Evolutionary conservation across 2,888 invertebrate species (phyloP).

Genomic region (Drosophila pseudotakahashii): DNA sequence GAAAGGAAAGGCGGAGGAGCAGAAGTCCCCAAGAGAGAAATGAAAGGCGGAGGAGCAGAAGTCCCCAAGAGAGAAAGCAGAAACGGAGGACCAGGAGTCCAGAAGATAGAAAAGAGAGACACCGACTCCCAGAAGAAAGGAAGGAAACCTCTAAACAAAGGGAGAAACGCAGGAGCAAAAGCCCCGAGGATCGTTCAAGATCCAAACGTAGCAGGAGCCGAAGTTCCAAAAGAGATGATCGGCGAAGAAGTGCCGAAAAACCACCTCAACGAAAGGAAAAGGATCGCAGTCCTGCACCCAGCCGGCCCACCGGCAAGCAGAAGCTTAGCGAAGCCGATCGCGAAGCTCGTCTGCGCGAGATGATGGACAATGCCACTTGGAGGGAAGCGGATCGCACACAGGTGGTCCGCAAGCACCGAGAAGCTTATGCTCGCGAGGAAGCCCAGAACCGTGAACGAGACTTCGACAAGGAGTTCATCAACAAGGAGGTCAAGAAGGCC

Average conservation of each 20-base stretch:
- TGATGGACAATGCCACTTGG: slow-evolving; percentile 92
- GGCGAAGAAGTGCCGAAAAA: background rate
- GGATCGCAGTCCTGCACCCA: slow-evolving; percentile 10
- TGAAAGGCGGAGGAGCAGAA: slow-evolving; percentile 9
- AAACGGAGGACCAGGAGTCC: slow-evolving; percentile 2
- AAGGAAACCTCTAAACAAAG: background rate
- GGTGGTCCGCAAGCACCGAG: slow-evolving; percentile 87
- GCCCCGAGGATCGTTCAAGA: slow-evolving; percentile 5
- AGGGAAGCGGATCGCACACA: slow-evolving; percentile 88
- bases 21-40: slow-evolving; percentile 11
- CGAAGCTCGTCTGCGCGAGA: slow-evolving; percentile 89
- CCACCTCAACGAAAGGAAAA: slow-evolving; percentile 16
- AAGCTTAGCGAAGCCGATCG: slow-evolving; percentile 87
- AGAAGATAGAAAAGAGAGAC: background rate
- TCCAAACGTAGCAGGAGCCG: slow-evolving; percentile 5
- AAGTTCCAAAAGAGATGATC: slow-evolving; percentile 5
- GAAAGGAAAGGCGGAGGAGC: slow-evolving; percentile 3
- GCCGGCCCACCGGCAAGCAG: slow-evolving; percentile 56
- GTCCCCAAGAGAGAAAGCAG: slow-evolving; percentile 29
- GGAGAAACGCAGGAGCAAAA: slow-evolving; percentile 3
- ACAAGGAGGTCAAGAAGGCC: slow-evolving; percentile 83
- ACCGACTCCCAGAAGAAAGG: background rate
- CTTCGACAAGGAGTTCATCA: slow-evolving; percentile 85
- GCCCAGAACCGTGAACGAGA: slow-evolving; percentile 84
- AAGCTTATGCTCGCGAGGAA: slow-evolving; percentile 86